phyloP scores from a whole-genome alignment of 2,797 vertebrate species.

The Aulostomus chinensis region DNA sequence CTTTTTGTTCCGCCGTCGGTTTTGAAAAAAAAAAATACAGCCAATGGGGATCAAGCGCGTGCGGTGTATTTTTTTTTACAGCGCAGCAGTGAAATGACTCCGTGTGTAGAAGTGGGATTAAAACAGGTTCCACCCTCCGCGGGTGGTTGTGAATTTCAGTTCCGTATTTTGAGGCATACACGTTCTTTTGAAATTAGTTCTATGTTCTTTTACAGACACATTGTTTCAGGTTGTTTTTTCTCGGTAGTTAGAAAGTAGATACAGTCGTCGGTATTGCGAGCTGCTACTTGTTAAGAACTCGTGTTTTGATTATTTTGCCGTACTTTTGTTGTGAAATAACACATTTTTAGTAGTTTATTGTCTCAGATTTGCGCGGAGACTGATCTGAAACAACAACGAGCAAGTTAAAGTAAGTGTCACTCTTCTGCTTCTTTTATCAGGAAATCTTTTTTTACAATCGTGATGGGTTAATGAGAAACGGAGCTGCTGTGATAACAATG shows the following conservation, averaged over 20 bases:
- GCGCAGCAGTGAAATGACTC: slow-evolving; percentile 25
- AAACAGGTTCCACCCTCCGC: slow-evolving; percentile 27
- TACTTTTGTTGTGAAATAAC: not conserved
- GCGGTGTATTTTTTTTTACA: no score
- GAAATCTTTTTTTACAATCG: not conserved
- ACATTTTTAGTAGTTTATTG: no score
- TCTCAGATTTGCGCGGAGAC: no score
- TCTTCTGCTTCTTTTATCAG: not conserved
- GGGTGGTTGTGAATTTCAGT: no score
- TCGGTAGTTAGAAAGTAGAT: no score
- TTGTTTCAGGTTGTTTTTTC: no score
- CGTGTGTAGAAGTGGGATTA: not conserved
- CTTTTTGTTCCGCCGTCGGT: slow-evolving; percentile 44
- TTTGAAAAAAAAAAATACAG: slow-evolving; percentile 58
- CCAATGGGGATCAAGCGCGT: slow-evolving; percentile 58
- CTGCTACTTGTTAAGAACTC: no score
- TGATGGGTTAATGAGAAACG: slow-evolving; percentile 43
- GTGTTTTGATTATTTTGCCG: not conserved
- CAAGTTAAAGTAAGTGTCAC: slow-evolving; percentile 1
- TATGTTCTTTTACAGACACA: no score
- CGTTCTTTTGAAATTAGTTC: no score
- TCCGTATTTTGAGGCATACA: no score
- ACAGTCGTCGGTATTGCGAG: no score
- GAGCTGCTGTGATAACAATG: slow-evolving; percentile 25
- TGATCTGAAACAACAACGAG: not conserved